Evolutionary conservation across 2,113 vertebrate genomes (phyloP).

Genomic region (Oxyura jamaicensis): DNA sequence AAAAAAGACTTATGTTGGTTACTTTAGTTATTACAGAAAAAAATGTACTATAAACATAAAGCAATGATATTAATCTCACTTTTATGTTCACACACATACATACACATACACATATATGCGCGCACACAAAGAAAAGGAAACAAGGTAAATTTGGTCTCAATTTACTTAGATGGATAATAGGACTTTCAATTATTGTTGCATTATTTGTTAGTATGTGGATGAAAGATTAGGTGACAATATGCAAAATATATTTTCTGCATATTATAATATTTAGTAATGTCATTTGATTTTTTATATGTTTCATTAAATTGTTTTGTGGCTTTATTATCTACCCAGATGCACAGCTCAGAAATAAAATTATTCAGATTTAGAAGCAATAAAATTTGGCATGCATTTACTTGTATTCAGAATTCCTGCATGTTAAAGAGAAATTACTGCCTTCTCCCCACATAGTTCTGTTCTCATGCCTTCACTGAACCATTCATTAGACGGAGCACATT

Average conservation of each 20-base stretch:
- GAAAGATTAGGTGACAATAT: conserved; percentile 85
- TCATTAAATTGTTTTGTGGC: conserved; percentile 87
- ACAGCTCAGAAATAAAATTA: conserved; percentile 86
- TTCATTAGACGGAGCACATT: conserved; percentile 82
- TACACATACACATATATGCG: not conserved
- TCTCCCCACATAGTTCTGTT: conserved; percentile 79
- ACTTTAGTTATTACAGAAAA: conserved; percentile 70
- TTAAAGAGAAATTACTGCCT: conserved; percentile 84
- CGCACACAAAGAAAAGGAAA: conserved; percentile 76
- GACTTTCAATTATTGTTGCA: conserved; percentile 81
- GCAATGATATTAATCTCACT: conserved; percentile 73
- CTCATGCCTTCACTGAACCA: conserved; percentile 75
- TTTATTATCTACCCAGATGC: conserved; percentile 87
- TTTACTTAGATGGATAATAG: conserved; percentile 82
- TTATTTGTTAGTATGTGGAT: conserved; percentile 83
- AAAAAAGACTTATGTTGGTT: conserved; percentile 64
- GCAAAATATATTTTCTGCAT: conserved; percentile 84
- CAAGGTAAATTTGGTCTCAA: conserved; percentile 82
- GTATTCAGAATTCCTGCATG: conserved; percentile 83
- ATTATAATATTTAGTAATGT: conserved; percentile 87
- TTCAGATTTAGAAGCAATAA: conserved; percentile 87
- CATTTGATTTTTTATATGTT: conserved; percentile 86
- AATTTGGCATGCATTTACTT: conserved; percentile 84
- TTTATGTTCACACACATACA: conserved; percentile 64
- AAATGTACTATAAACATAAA: conserved; percentile 66